Percentiles rank a stretch among this genome's conserved stretches.
These are phyloP conservation scores for Epizoanthus illoricatus DNA, from an alignment of 92 coral and sea anemone genomes.

Conservation along the genomic window DNA sequence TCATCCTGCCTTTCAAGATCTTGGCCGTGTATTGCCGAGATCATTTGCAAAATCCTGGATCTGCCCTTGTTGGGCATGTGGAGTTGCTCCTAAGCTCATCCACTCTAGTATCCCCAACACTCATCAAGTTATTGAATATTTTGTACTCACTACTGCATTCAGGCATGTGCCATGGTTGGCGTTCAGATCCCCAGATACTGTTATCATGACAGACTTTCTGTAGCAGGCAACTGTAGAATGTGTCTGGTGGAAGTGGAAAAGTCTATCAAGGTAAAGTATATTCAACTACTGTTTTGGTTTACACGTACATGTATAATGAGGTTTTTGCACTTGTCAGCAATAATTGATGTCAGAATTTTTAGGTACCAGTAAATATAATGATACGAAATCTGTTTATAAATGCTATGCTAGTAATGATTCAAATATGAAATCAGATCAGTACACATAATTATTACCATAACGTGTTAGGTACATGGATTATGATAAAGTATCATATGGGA, in stretches of 20 bases:
- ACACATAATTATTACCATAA: no score
- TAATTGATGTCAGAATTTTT: no score
- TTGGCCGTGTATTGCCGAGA: no score
- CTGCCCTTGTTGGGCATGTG: no score
- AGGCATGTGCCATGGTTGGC: conserved; percentile 99
- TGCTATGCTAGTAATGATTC: no score
- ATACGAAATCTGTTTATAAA: no score
- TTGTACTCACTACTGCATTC: background rate
- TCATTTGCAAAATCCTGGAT: no score
- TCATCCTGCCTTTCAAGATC: no score
- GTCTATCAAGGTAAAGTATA: conserved; percentile 77
- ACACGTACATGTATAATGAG: no score
- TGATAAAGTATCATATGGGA: background rate
- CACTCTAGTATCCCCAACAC: background rate
- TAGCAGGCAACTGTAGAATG: conserved; percentile 99
- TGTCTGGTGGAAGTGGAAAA: conserved; percentile 97
- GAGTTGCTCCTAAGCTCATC: background rate
- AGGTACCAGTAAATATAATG: no score
- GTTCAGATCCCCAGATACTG: conserved; percentile 98
- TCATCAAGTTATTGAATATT: background rate
- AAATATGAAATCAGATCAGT: no score
- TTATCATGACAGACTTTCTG: conserved; percentile 95
- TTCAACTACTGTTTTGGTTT: background rate
- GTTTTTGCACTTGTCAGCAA: no score
- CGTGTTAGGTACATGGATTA: background rate